Conservation (phyloP, 2,888 invertebrate species). For the Drosophila paramelanica region DNA sequence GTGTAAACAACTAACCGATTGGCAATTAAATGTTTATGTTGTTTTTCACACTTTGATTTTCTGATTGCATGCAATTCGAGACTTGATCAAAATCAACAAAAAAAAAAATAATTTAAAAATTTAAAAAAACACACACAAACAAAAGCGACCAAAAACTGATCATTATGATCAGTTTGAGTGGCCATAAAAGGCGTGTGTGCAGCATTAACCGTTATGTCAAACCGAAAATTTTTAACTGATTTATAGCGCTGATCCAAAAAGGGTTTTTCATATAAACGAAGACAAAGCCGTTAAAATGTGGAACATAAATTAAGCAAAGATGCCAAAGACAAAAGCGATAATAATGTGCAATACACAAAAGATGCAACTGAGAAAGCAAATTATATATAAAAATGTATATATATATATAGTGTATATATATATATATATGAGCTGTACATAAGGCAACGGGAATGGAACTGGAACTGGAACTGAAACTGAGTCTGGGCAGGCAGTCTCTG, state of each 20-base stretch:
- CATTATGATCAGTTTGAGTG: conserved; percentile 28
- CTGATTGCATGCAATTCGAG: conserved; percentile 56
- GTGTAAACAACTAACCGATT: conserved; percentile 44
- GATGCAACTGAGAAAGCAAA: conserved; percentile 47
- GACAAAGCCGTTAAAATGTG: conserved; percentile 55
- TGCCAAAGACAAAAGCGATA: conserved; percentile 75
- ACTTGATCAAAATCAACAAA: conserved; percentile 36
- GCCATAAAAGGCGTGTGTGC: conserved; percentile 65
- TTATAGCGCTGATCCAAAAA: conserved; percentile 66
- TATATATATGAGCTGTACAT: conserved; percentile 17
- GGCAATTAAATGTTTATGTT: conserved; percentile 74
- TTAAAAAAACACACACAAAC: not conserved
- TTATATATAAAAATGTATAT: conserved; percentile 23
- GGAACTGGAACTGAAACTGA: conserved; percentile 3
- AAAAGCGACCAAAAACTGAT: conserved; percentile 16
- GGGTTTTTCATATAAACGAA: conserved; percentile 54
- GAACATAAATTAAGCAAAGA: conserved; percentile 73
- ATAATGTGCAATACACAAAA: conserved; percentile 36
- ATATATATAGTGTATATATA: not conserved
- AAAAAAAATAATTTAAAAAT: not conserved
- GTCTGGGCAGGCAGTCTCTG: conserved; percentile 52
- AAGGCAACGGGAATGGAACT: conserved; percentile 19
- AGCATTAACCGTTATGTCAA: conserved; percentile 54
- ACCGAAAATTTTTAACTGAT: conserved; percentile 54
- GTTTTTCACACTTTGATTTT: conserved; percentile 69